phyloP scores from a whole-genome alignment of 2,888 invertebrate species.

The Cepaea hortensis region DNA sequence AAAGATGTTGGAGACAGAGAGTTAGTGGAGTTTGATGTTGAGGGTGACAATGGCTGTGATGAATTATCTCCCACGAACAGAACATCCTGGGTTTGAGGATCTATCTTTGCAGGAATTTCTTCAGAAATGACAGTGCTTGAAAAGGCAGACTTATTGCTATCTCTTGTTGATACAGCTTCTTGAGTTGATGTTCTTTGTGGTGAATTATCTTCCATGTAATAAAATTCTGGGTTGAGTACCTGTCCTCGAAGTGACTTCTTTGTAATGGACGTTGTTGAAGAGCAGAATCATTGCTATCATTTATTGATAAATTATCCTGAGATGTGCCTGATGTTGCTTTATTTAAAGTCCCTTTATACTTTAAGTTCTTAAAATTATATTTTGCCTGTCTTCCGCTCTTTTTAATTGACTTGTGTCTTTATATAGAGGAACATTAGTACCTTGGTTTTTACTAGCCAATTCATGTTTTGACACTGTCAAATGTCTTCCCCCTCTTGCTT shows the following conservation, averaged over 20 bases:
- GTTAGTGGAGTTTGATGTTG: neutral
- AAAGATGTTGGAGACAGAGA: slow-evolving; percentile 7
- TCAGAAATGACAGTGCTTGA: no score
- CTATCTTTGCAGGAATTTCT: no score
- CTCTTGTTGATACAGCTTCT: no score
- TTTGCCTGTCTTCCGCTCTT: slow-evolving; percentile 61
- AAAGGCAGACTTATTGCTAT: no score
- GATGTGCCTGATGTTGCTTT: slow-evolving; percentile 31
- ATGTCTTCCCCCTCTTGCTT: slow-evolving; percentile 43
- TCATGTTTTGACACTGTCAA: slow-evolving; percentile 53
- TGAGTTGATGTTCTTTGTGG: no score
- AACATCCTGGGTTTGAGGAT: no score
- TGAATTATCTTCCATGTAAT: neutral
- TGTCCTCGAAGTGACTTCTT: neutral
- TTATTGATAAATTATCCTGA: slow-evolving; percentile 31
- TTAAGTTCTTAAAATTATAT: slow-evolving; percentile 54
- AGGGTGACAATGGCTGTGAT: neutral
- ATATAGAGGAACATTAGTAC: slow-evolving; percentile 65
- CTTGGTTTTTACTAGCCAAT: slow-evolving; percentile 63
- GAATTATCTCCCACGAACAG: slow-evolving; percentile 10
- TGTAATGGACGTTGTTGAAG: slow-evolving; percentile 11
- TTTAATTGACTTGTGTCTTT: slow-evolving; percentile 63
- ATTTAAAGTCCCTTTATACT: slow-evolving; percentile 52
- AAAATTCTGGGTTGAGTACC: slow-evolving; percentile 15
- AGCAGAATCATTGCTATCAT: slow-evolving; percentile 14